Evolutionary conservation across 2,888 invertebrate genomes (phyloP).

Genomic region (Tachina grossa): DNA sequence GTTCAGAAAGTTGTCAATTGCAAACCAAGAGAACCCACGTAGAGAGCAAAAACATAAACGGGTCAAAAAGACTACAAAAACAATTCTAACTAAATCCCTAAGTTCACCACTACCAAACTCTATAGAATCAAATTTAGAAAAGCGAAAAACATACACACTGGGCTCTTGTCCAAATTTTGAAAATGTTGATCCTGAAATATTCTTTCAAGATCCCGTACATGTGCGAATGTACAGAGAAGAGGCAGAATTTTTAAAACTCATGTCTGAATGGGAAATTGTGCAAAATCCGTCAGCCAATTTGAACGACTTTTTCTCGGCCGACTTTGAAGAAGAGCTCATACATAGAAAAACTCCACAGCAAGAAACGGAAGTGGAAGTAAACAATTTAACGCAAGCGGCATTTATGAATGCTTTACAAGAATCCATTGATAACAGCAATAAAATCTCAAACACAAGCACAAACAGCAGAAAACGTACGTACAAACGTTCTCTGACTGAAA

Average conservation of each 20-base stretch:
- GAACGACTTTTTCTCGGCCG: slow-evolving; percentile 79
- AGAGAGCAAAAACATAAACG: slow-evolving; percentile 66
- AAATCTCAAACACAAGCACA: slow-evolving; percentile 3
- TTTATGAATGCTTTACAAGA: slow-evolving; percentile 41
- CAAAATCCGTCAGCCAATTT: slow-evolving; percentile 75
- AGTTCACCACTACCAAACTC: slow-evolving; percentile 54
- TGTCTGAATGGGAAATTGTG: slow-evolving; percentile 82
- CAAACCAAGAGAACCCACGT: slow-evolving; percentile 84
- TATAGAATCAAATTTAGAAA: slow-evolving; percentile 55
- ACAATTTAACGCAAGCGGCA: slow-evolving; percentile 49
- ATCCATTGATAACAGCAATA: slow-evolving; percentile 40
- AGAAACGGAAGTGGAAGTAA: slow-evolving; percentile 23
- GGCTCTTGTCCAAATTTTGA: slow-evolving; percentile 75
- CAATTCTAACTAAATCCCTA: slow-evolving; percentile 35
- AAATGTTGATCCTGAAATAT: slow-evolving; percentile 80
- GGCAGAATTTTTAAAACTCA: slow-evolving; percentile 78
- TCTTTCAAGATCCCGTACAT: slow-evolving; percentile 82
- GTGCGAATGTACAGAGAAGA: slow-evolving; percentile 81
- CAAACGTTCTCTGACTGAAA: slow-evolving; percentile 65
- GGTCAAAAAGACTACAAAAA: slow-evolving; percentile 54
- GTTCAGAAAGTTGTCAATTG: slow-evolving; percentile 87
- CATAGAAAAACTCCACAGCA: slow-evolving; percentile 73
- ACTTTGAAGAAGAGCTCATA: slow-evolving; percentile 80
- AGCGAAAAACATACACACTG: slow-evolving; percentile 74
- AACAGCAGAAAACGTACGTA: slow-evolving; percentile 48